Evolutionary conservation across 1,140 invertebrate species (phyloP).

Genomic region (Chironomus tepperi): DNA sequence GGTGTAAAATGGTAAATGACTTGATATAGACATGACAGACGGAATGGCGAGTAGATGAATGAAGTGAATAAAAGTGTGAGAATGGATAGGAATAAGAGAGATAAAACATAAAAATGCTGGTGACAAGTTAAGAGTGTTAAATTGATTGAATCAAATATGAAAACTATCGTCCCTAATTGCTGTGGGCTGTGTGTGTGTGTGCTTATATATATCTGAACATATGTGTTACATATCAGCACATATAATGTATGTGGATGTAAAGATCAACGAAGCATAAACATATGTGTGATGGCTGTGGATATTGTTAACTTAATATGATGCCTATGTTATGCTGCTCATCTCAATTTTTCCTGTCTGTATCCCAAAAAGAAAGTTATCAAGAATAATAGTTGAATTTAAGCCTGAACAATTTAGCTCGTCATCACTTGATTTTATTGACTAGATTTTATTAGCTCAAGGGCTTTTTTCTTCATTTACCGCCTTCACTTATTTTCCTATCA

Average conservation of each 20-base stretch:
- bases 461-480: not conserved
- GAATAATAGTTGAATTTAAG: no score
- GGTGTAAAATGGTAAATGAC: not conserved
- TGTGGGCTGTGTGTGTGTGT: not conserved
- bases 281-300: not conserved
- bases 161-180: conserved; percentile 12
- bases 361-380: no score
- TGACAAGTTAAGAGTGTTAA: conserved; percentile 20
- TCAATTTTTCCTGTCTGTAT: no score
- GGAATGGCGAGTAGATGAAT: not conserved
- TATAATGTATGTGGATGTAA: not conserved
- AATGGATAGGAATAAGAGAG: not conserved
- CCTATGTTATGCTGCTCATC: no score
- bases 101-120: not conserved
- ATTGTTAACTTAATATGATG: no score
- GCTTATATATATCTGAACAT: no score
- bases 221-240: no score
- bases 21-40: not conserved
- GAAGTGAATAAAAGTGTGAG: not conserved
- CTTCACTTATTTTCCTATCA: not conserved
- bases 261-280: not conserved
- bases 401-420: not conserved
- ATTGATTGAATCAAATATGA: conserved; percentile 20
- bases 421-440: conserved; percentile 1
- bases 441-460: not conserved